Base-by-base conservation (phyloP, 2,888 invertebrate species). In the Pristionchus mayeri region DNA sequence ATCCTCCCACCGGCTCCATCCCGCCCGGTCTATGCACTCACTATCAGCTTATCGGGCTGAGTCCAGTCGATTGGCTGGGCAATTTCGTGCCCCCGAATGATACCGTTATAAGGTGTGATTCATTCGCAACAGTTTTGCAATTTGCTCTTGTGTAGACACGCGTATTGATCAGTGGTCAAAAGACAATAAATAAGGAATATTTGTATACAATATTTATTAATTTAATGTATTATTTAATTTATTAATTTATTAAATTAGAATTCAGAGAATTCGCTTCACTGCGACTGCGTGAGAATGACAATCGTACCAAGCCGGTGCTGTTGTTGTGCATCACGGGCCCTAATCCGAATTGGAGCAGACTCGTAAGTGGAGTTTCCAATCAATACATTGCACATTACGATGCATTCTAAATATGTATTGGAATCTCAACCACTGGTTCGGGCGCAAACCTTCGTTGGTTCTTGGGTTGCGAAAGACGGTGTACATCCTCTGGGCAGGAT, bases 1-100 rank as follows among this genome's bases (percentile, higher is more conserved):
- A 52, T n/a, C 80, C 80, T 7, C 18, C 54, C 1, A 40, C 27
- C 3, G 2, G n/a, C 40, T 37, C 57, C 7, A 82, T 82, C 48
- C 81, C 81, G 1, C 40, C 57, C 3, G 63, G 63, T 40, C 44
- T 83, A 18, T 83, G 83, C 50, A 83, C 83, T 21, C 83, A 83
- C 18, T 83, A 83, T 37, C 50, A 52, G 52, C 30, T 71, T 18
- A 83, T 83, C 27, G 83, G 83, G 2, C 27, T 21, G 18, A 40
- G 24, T 0, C 11, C 30, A 11, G 27, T 83, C 30, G 83, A 71
- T n/a, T 67, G 52, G 67, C 71, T 67, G 18, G 83, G 83, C 6
- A 71, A 67, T 27, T 83, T 83, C 52, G 50, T 83, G 27, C 67
- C 67, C 7, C 83, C 83, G 34, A 71, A 67, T 30, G 13, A 30